A percentile compares a stretch with the other conserved stretches of the same genome.
phyloP scores from a whole-genome alignment of 2,797 vertebrate genomes.

The Falco novaeseelandiae region DNA sequence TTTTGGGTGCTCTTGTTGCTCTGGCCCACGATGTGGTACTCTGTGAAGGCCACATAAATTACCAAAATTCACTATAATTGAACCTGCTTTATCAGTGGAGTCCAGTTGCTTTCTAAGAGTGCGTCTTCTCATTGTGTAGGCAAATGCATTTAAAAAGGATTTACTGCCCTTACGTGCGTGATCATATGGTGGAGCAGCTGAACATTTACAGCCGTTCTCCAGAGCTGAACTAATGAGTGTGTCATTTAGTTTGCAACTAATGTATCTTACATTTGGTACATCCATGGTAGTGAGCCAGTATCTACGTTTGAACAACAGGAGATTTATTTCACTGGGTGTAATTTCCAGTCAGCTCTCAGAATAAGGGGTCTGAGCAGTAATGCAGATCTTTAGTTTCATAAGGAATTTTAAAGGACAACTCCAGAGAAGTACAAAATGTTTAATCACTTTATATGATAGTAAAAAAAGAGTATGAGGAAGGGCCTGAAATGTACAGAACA shows the following conservation, averaged over 20 bases:
- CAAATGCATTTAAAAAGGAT: not conserved
- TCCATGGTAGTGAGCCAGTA: not conserved
- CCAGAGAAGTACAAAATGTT: not conserved
- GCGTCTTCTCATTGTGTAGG: not conserved
- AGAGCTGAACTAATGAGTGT: not conserved
- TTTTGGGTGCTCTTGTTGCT: not conserved
- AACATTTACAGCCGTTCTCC: not conserved
- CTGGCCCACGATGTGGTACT: not conserved
- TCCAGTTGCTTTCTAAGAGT: not conserved
- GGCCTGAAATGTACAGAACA: not conserved
- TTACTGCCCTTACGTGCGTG: not conserved
- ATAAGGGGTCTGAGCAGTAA: not conserved
- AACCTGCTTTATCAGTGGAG: not conserved
- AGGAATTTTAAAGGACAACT: not conserved
- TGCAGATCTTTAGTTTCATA: not conserved
- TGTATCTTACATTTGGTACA: not conserved
- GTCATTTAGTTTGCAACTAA: not conserved
- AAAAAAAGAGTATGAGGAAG: not conserved
- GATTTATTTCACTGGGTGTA: not conserved
- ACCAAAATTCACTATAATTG: not conserved
- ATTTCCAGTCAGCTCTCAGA: not conserved
- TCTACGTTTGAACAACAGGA: not conserved
- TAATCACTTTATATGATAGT: not conserved
- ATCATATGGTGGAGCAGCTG: not conserved
- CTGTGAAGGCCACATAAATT: not conserved